phyloP scores from a whole-genome alignment of 2,113 vertebrate genomes.

The Cheirogaleus medius region DNA sequence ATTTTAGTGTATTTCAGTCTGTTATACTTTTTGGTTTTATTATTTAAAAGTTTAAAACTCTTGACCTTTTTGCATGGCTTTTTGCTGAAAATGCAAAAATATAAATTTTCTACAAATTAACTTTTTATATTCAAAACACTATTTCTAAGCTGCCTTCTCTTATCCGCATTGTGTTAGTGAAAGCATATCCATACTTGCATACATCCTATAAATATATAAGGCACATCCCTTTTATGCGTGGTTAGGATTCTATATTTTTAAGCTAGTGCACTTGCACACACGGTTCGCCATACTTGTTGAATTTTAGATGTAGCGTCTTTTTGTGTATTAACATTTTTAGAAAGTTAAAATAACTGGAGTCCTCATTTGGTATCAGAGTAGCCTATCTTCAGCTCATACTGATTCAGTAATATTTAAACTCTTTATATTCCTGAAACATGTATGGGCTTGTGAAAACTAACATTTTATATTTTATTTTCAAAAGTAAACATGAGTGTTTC shows the following conservation, averaged over 20 bases:
- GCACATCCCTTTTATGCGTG: constrained; percentile 83
- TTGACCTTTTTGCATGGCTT: constrained; percentile 84
- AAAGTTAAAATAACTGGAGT: constrained; percentile 81
- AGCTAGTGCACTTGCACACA: constrained; percentile 83
- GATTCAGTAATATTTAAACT: constrained; percentile 82
- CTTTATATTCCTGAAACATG: constrained; percentile 72
- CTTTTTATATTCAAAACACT: constrained; percentile 82
- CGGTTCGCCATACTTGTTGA: constrained; percentile 83
- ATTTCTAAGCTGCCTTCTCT: constrained; percentile 87
- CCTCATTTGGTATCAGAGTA: constrained; percentile 80
- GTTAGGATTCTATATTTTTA: constrained; percentile 84
- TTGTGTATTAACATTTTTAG: constrained; percentile 78
- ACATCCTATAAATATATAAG: constrained; percentile 82
- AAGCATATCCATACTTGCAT: constrained; percentile 77
- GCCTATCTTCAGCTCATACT: constrained; percentile 77
- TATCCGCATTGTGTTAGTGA: constrained; percentile 84
- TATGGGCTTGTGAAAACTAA: constrained; percentile 76
- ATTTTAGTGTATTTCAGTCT: constrained; percentile 72
- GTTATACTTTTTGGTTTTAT: constrained; percentile 73
- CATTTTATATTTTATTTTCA: constrained; percentile 80
- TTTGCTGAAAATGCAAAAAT: constrained; percentile 84
- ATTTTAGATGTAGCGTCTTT: constrained; percentile 80
- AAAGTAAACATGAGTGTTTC: constrained; percentile 71
- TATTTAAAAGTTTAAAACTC: constrained; percentile 76
- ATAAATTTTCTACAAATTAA: constrained; percentile 83